Evolutionary conservation across 1,140 invertebrate species (phyloP).

Genomic region (Drosophila sp.): DNA sequence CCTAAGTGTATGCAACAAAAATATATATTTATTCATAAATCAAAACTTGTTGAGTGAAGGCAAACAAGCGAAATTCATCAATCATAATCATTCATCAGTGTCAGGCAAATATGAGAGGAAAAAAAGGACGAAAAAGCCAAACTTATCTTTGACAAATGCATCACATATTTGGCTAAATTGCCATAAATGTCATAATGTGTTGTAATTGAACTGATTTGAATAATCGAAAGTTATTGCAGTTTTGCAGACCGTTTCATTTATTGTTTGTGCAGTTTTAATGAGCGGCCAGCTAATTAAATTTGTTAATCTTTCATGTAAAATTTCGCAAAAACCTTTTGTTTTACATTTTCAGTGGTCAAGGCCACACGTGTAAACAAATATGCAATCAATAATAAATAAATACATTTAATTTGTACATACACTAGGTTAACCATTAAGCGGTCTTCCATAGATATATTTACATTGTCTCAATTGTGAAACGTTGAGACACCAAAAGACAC

Average conservation of each 20-base stretch:
- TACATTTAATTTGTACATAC: background rate
- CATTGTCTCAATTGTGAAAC: background rate
- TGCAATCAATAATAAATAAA: background rate
- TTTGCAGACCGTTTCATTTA: background rate
- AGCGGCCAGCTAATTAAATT: slow-evolving; percentile 37
- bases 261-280: slow-evolving; percentile 32
- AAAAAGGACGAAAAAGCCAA: slow-evolving; percentile 22
- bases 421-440: background rate
- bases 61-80: slow-evolving; percentile 24
- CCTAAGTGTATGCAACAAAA: slow-evolving; percentile 9
- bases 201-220: slow-evolving; percentile 22
- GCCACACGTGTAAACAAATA: background rate
- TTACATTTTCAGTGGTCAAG: background rate
- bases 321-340: background rate
- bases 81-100: slow-evolving; percentile 60
- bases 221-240: slow-evolving; percentile 14
- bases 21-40: slow-evolving; percentile 17
- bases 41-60: background rate
- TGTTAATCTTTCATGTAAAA: slow-evolving; percentile 10
- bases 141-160: slow-evolving; percentile 37
- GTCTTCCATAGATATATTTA: background rate
- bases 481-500: slow-evolving; percentile 9
- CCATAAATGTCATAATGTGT: background rate
- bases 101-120: slow-evolving; percentile 46
- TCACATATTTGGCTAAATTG: slow-evolving; percentile 53